Conservation (phyloP, 2,888 invertebrate genomes). For the Schizotus pectinicornis region DNA sequence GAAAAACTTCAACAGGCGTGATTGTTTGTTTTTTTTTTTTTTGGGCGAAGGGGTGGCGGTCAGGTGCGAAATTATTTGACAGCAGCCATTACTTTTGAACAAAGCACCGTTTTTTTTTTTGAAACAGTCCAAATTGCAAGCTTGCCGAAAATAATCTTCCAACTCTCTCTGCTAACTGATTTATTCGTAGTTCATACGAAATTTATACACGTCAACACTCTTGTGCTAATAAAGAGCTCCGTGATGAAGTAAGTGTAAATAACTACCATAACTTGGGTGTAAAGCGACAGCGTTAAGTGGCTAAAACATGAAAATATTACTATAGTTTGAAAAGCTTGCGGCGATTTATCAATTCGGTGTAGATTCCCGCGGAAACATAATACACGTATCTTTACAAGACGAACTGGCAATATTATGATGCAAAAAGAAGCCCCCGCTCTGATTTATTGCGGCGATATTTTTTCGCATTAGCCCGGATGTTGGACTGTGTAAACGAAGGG, state of each 20-base stretch:
- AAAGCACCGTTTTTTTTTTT: no score
- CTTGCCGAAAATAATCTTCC: no score
- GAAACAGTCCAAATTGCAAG: no score
- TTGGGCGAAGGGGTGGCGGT: no score
- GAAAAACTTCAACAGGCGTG: conserved; percentile 7
- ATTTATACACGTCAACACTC: conserved; percentile 22
- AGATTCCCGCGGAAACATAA: conserved; percentile 19
- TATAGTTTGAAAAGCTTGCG: conserved; percentile 21
- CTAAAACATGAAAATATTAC: conserved; percentile 28
- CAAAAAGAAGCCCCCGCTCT: conserved; percentile 6
- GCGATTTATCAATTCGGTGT: conserved; percentile 25
- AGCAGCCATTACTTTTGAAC: no score
- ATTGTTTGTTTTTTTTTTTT: no score
- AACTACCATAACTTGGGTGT: conserved; percentile 23
- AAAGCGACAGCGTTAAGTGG: conserved; percentile 28
- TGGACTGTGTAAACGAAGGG: background rate
- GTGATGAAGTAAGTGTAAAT: conserved; percentile 29
- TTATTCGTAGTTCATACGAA: conserved; percentile 14
- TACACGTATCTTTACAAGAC: conserved; percentile 28
- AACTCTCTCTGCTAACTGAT: no score
- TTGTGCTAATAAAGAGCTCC: conserved; percentile 19
- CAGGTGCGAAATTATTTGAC: no score
- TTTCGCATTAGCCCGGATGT: background rate
- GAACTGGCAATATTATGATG: conserved; percentile 21
- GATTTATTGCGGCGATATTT: conserved; percentile 6